Percentiles rank a stretch among this genome's conserved stretches.
phyloP scores from a whole-genome alignment of 1,140 invertebrate species.

The Drosophila subobscura region DNA sequence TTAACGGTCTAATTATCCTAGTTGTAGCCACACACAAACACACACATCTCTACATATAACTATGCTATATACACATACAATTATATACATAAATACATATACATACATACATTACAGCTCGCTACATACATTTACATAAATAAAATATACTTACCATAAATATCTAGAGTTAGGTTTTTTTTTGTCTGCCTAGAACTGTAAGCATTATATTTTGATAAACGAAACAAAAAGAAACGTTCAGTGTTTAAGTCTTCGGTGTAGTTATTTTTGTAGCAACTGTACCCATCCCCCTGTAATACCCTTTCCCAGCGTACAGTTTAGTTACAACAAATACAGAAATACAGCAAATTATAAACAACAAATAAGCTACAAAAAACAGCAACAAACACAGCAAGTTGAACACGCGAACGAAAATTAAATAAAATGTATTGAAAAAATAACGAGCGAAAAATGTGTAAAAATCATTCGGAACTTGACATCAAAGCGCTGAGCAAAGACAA shows the following conservation, averaged over 20 bases:
- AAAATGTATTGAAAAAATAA: constrained; percentile 60
- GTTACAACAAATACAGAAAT: too few species aligned
- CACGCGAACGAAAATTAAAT: constrained; percentile 39
- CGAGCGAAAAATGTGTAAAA: constrained; percentile 4
- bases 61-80: constrained; percentile 54
- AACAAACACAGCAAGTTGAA: constrained; percentile 43
- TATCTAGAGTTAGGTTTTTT: constrained; percentile 1
- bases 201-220: constrained; percentile 67
- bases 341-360: constrained; percentile 32
- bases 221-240: constrained; percentile 8
- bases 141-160: too few species aligned
- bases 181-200: constrained; percentile 38
- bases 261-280: constrained; percentile 2
- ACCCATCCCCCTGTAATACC: too few species aligned
- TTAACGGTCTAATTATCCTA: constrained; percentile 73
- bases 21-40: constrained; percentile 33
- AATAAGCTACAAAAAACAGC: constrained; percentile 31
- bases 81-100: constrained; percentile 34
- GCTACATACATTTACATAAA: too few species aligned
- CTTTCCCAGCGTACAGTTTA: too few species aligned
- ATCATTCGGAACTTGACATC: constrained; percentile 38
- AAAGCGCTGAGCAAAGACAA: constrained; percentile 55
- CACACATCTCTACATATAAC: constrained; percentile 9
- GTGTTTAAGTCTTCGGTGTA: too few species aligned
- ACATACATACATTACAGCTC: constrained; percentile 20